phyloP scores from a whole-genome alignment of 1,140 invertebrate species.

The Hyles euphorbiae region DNA sequence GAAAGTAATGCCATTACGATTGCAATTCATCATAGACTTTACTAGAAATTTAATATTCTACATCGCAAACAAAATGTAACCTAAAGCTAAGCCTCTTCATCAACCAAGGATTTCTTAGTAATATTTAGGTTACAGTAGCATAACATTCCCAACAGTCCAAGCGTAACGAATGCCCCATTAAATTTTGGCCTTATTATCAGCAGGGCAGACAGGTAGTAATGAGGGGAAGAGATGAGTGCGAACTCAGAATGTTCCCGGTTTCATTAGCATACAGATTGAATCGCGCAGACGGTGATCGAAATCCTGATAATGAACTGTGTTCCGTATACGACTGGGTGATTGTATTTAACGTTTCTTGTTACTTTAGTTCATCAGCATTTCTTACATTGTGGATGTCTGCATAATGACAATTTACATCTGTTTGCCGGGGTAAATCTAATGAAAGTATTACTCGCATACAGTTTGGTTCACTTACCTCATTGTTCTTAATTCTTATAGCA shows the following conservation, averaged over 20 bases:
- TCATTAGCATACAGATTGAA: slow-evolving; percentile 67
- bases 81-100: too few relatives aligned
- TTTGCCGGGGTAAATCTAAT: too few relatives aligned
- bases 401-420: too few relatives aligned
- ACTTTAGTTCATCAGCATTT: not conserved
- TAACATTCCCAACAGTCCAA: too few relatives aligned
- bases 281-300: slow-evolving; percentile 29
- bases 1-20: too few relatives aligned
- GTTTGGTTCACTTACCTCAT: slow-evolving; percentile 42
- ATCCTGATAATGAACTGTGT: slow-evolving; percentile 45
- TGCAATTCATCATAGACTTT: too few relatives aligned
- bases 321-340: slow-evolving; percentile 33
- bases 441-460: not conserved
- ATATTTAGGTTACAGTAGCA: too few relatives aligned
- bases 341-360: slow-evolving; percentile 12
- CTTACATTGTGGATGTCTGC: not conserved
- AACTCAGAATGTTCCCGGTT: slow-evolving; percentile 14
- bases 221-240: slow-evolving; percentile 14
- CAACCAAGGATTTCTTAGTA: too few relatives aligned
- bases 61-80: too few relatives aligned
- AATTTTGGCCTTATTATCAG: not conserved
- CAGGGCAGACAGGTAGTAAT: slow-evolving; percentile 5
- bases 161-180: too few relatives aligned
- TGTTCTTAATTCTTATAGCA: slow-evolving; percentile 36
- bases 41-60: too few relatives aligned